Evolutionary conservation across 2,113 vertebrate genomes (phyloP), one percentile per base, ranked within the genome.

Genomic region (Pitta sordida): DNA sequence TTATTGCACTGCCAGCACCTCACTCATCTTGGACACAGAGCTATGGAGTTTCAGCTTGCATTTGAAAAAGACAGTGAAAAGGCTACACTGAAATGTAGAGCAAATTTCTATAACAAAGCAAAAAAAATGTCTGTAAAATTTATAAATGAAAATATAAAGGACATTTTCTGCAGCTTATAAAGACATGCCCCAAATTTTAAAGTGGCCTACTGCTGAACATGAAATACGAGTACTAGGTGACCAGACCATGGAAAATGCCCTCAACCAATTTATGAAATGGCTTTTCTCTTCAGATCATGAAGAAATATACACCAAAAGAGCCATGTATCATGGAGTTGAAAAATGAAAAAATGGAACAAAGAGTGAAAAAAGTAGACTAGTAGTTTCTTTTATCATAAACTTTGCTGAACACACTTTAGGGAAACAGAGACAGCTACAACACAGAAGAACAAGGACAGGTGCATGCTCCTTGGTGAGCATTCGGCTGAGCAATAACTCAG

Each of bases 191-290:
- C 96, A 96, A 94, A 95, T 95, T 96, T 96, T 91, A 82, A 97
- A 94, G 83, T 73, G 56, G 74, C 58, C 77, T 89, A 88, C 91
- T 74, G 60, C 83, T 86, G 67, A 75, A 94, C 21, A 23, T 97
- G 91, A 97, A 97, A 96, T 95, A 96, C 53, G 87, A 83, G 89
- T 88, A 92, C 83, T 84, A 83, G 53, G 84, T 96, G 87, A 97
- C 94, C 91, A 11, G 85, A 93, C 84, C 74, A 90, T 75, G 73
- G 92, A 94, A 97, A 96, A 97, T 95, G 88, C 43, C 94, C 90
- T 96, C 70, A 97, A 93, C 95, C 86, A 91, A 95, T 95, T 88
- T 90, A 77, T 71, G 67, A 97, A 97, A 97, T 73, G 94, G 93
- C 55, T 94, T 96, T 96, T 94, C 91, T 95, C 65, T 95, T 71